These are phyloP conservation scores for Diploscapter pachys DNA, from an alignment of 1,140 invertebrate species.

Conservation along the genomic window DNA sequence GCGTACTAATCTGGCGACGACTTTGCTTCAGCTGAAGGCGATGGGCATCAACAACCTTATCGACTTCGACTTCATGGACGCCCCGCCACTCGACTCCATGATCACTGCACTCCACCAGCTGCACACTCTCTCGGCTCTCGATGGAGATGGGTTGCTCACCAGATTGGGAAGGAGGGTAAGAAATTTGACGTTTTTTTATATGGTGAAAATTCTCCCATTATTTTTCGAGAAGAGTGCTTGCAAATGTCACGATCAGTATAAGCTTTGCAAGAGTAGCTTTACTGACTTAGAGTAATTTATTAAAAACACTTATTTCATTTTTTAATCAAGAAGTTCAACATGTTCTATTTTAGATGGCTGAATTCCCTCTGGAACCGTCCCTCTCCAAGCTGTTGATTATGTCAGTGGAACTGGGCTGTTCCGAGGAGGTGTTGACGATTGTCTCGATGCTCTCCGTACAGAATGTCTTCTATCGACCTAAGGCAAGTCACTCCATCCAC, in stretches of 20 bases:
- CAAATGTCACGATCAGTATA: conserved; percentile 2
- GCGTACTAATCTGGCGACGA: conserved; percentile 91
- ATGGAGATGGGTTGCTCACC: conserved; percentile 92
- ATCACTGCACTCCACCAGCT: conserved; percentile 95
- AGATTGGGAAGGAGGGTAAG: conserved; percentile 79
- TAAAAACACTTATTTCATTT: not conserved
- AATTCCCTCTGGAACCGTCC: conserved; percentile 96
- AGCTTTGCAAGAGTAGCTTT: not conserved
- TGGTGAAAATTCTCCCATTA: not conserved
- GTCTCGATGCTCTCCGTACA: conserved; percentile 98
- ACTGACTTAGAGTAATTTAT: conserved; percentile 5
- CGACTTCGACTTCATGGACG: conserved; percentile 99
- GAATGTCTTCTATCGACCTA: conserved; percentile 90
- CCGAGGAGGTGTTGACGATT: conserved; percentile 95
- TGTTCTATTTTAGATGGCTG: conserved; percentile 79
- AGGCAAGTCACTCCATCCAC: conserved; percentile 56
- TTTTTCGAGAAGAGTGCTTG: not conserved
- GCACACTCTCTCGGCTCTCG: conserved; percentile 91
- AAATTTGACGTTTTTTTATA: conserved; percentile 4
- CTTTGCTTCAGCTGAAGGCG: conserved; percentile 89
- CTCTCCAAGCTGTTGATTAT: conserved; percentile 99
- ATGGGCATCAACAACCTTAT: conserved; percentile 99
- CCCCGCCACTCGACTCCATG: conserved; percentile 88
- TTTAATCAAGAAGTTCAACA: conserved; percentile 13
- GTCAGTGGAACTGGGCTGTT: conserved; percentile 96